Evolutionary conservation across 1,140 invertebrate species (phyloP), one percentile per base, ranked within the genome.

Genomic region (Drosophila ficusphila): DNA sequence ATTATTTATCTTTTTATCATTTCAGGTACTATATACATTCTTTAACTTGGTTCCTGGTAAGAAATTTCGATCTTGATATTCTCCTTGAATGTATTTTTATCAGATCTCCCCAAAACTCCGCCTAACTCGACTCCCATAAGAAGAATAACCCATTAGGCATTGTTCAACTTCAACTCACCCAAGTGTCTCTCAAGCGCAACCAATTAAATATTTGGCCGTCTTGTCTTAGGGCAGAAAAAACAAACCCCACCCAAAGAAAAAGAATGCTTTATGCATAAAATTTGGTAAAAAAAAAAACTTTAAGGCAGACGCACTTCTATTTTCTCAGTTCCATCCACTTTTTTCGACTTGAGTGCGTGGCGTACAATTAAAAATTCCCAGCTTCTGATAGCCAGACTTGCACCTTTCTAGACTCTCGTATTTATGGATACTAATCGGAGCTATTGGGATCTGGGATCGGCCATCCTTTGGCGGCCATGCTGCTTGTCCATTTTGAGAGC

Each of bases 361-460:
- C 68, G 33, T 53, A 77, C 81, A 73, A 86, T 86, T 88, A 86
- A 88, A 77, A 78, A 75, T 88, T 88, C 78, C 74, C 77, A 88
- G 82, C 88, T 88, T 78, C 82, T 78, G 77, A 74, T 65, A 75
- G 68, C 72, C 62, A 61, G 79, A 27, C 78, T 47, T 54, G 52
- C 56, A 51, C 64, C 73, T 82, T 73, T 77, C 41, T 54, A 41
- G 56, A 31, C 48, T 58, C 51, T 60, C 60, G 78, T 76, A 85
- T 85, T 88, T 88, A 88, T 88, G 83, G 78, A 88, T 82, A 88
- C 88, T 89, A 88, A 82, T 69, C 39, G 53, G 51, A 60, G 79
- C 75, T 79, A 62, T 69, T 58, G 69, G 58, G 44, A 14, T 4
- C 23, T n/a, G n/a, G n/a, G n/a, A n/a, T n/a, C n/a, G n/a, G n/a